Evolutionary conservation across 2,888 invertebrate genomes (phyloP).

Genomic region (Protula sp.): DNA sequence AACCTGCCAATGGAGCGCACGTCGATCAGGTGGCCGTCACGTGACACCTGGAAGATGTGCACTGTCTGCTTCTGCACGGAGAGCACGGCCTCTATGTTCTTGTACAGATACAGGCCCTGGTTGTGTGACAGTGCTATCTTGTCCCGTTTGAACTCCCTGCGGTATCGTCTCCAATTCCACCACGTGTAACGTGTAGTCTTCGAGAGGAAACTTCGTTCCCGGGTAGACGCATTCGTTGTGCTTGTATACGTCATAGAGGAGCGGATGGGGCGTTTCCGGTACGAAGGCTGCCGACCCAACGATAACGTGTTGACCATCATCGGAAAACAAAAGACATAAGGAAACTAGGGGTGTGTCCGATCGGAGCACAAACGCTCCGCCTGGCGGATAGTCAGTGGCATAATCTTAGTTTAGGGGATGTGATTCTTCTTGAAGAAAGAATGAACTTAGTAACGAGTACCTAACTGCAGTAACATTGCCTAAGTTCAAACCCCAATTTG

Average conservation of each 20-base stretch:
- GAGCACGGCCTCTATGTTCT: conserved; percentile 82
- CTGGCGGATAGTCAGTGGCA: no score
- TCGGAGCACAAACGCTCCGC: no score
- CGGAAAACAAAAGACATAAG: conserved; percentile 89
- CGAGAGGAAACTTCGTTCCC: conserved; percentile 77
- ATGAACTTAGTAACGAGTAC: no score
- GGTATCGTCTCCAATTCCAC: conserved; percentile 74
- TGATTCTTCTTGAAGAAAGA: no score
- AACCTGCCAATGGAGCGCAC: conserved; percentile 71
- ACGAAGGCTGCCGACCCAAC: conserved; percentile 82
- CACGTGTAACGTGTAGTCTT: conserved; percentile 84
- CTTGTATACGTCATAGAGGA: conserved; percentile 75
- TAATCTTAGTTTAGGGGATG: no score
- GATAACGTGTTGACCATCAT: conserved; percentile 65
- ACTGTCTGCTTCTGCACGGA: conserved; percentile 94
- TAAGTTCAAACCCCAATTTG: no score
- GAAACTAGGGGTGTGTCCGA: no score
- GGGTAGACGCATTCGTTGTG: conserved; percentile 89
- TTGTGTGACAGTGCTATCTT: conserved; percentile 92
- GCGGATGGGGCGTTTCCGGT: conserved; percentile 76
- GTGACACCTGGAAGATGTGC: conserved; percentile 77
- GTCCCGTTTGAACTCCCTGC: conserved; percentile 81
- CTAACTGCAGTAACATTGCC: no score
- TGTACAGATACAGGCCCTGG: conserved; percentile 88
- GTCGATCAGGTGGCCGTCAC: conserved; percentile 72